Evolutionary conservation across 2,888 invertebrate genomes (phyloP), one percentile per base, ranked within the genome.

Genomic region (Hermodice carunculata): DNA sequence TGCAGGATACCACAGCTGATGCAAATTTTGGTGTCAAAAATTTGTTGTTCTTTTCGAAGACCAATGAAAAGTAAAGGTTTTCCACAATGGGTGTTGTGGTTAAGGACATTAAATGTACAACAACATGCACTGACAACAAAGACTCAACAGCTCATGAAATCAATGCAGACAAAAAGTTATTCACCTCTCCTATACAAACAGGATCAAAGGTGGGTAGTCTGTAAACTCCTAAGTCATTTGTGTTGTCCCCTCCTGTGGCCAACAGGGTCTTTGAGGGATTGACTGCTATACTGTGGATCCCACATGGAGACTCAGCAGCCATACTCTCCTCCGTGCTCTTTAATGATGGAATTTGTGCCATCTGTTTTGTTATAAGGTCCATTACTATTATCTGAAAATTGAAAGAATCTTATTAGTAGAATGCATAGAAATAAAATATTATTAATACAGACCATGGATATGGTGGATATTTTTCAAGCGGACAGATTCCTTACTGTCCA

Each of bases 161-260:
- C 26, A 58, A 24, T 14, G 44, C 40, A 64, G 58, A 49, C 26
- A 42, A 17, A 46, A 56, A 37, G 51, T 48, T 19, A 64, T 52
- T 54, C 75, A 89, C 89, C 87, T 96, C 96, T 0, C 96, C 96
- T 14, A 97, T 93, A 87, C 94, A 95, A 2, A 96, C 91, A 0
- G 97, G 96, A 87, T 96, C 96, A 68, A 98, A 87, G 0, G 96
- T 96, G n/a, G 97, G 97, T 77, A 98, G 88, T 78, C 93, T 90
- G 81, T 93, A 93, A 60, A 98, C 91, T 17, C 96, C 97, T 72
- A 98, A 90, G 87, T 97, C 96, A 81, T 95, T 94, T 0, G 95
- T 94, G 86, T 95, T 94, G 67, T 93, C 90, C 2, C 94, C 97
- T 1, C 96, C 96, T 0, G 97, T 97, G 44, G 96, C 96, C 66